Base-by-base conservation (phyloP, 2,797 vertebrate species). In the Chiloscyllium punctatum region DNA sequence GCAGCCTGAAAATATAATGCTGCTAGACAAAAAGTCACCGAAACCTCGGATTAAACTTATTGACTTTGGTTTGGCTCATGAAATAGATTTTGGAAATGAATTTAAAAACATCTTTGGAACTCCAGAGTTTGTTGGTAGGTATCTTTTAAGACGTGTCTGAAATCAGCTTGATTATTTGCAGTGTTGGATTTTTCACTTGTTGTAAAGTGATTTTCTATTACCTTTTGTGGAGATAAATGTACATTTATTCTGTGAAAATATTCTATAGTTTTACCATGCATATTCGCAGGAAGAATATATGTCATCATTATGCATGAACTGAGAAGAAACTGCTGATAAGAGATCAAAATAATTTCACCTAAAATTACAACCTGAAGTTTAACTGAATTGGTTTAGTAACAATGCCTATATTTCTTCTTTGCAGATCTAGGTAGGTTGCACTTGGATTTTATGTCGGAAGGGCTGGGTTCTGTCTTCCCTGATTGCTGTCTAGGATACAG, bases 71-170 rank as follows among this genome's bases (percentile, higher is more conserved):
- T 97, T 99, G 97, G 99, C 99, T 5, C 99, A 99, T 97, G 99
- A 99, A 98, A 99, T 99, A 77, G 99, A 99, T 96, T 99, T 99
- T 96, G 98, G 99, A 97, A 99, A 99, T 96, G 99, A 99, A 97
- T 99, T 99, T 97, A 99, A 99, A 97, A 99, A 99, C 97, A 99
- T 99, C 96, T 99, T 99, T n/a, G 99, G 99, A 96, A 99, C 99
- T 0, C 99, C 99, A 0, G 99, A 99, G 96, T 99, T 99, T 97
- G 99, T 99, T 96, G 99, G 99, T 99, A 96, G 98, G 98, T 98
- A 96, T 74, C 15, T 92, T 88, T 48, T 48, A 53, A 86, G 69
- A 8, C n/a, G 16, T 33, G 21, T 87, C 95, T 90, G 69, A 51
- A 51, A 48, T n/a, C 51, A 48, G 84, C 53, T 30, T 84, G n/a